Percentiles rank a stretch among this genome's conserved stretches.
These are phyloP conservation scores for Oreonectes daqikongensis DNA, from an alignment of 2,797 vertebrate species.

Conservation along the genomic window DNA sequence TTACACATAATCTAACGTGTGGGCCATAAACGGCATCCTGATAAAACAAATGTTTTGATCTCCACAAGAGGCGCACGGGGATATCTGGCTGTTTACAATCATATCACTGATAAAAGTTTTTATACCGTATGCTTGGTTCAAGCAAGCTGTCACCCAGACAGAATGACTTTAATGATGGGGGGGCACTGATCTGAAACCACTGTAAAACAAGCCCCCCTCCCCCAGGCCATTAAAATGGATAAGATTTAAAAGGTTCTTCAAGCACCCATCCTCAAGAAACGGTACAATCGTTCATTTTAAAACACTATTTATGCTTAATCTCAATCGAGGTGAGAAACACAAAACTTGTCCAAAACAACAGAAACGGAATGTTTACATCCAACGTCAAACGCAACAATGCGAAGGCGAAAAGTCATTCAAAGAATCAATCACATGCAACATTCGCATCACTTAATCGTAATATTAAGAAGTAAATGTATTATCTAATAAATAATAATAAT, in stretches of 20 bases:
- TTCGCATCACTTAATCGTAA: background rate
- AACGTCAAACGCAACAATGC: background rate
- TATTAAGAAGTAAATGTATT: no score
- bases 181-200: slow-evolving; percentile 45
- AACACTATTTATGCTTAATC: background rate
- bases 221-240: slow-evolving; percentile 54
- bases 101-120: background rate
- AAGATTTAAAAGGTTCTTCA: slow-evolving; percentile 50
- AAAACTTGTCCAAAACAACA: background rate
- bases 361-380: background rate
- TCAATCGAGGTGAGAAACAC: background rate
- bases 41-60: no score
- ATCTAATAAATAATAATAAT: no score
- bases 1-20: background rate
- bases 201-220: slow-evolving; percentile 56
- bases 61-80: no score
- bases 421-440: no score
- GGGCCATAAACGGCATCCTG: background rate
- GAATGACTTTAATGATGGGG: slow-evolving; percentile 36
- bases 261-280: slow-evolving; percentile 30
- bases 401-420: background rate
- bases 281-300: background rate
- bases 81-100: background rate
- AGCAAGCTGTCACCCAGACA: slow-evolving; percentile 25
- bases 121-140: slow-evolving; percentile 1